Conservation (phyloP, 2,797 vertebrate genomes). For the Malacoraja senta region DNA sequence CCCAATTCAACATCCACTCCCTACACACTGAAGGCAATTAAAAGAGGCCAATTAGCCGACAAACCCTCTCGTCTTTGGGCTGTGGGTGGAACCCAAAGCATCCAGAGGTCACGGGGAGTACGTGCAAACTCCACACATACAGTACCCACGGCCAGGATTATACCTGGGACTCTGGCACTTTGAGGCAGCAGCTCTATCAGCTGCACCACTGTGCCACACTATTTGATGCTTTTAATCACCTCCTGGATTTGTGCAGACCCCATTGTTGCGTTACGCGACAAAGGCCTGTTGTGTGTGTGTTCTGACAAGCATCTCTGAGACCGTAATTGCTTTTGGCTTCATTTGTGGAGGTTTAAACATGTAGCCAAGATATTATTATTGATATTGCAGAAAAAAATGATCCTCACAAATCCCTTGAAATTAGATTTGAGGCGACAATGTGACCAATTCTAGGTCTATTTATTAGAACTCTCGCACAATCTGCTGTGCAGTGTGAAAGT, state of each 20-base stretch:
- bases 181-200: too few species aligned
- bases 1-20: too few species aligned
- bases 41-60: too few species aligned
- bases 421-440: slow-evolving; percentile 10
- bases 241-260: background rate
- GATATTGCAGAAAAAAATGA: slow-evolving; percentile 5
- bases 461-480: background rate
- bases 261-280: background rate
- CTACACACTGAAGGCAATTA: too few species aligned
- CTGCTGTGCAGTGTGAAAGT: slow-evolving; percentile 7
- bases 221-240: slow-evolving; percentile 5
- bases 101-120: too few species aligned
- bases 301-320: background rate
- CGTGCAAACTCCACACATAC: too few species aligned
- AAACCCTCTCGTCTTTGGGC: too few species aligned
- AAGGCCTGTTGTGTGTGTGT: background rate
- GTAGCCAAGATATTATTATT: slow-evolving; percentile 1
- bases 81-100: too few species aligned
- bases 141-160: too few species aligned
- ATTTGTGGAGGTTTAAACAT: slow-evolving; percentile 14
- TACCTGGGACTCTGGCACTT: too few species aligned
- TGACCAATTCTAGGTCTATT: background rate
- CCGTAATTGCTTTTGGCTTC: slow-evolving; percentile 27
- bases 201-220: too few species aligned
- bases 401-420: slow-evolving; percentile 23